Base-by-base conservation (phyloP, 2,113 vertebrate species). In the Hiodon alosoides region DNA sequence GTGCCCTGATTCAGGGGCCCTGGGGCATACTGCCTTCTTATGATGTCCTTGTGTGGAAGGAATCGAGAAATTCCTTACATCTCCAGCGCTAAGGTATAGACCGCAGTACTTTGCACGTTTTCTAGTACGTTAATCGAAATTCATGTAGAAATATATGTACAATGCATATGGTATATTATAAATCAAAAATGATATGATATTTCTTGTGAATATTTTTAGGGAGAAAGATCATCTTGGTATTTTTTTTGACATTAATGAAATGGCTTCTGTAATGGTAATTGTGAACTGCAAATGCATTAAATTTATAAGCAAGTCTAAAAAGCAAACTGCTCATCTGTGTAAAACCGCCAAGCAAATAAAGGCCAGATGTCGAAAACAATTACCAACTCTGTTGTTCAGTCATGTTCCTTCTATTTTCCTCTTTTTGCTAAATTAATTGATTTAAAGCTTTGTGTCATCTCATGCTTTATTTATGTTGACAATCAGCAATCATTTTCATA, bases 61-160 rank as follows among this genome's bases (percentile, higher is more conserved):
- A 73, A 31, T 9, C 11, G 6, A 51, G 31, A 13, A 59, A 59
- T 53, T 17, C 50, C n/a, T 50, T 52, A 51, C 51, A 16, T 53
- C 54, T 50, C 17, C n/a, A 3, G 14, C 50, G 17, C 3, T 54
- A 17, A 69, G 9, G 52, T 14, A 69, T 11, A 71, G 5, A 7
- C 52, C 9, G 14, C 60, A 83, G 84, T 86, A 83, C 75, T 65
- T 76, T 78, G 90, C 90, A 91, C 89, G 90, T 87, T 77, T 61
- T 82, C 80, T 82, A 75, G 62, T 72, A 55, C 13, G 7, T 73
- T 10, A 54, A 55, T 55, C 50, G 14, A 46, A 65, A 66, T 66
- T 64, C 53, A 66, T 75, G 81, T 81, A 85, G 31, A 53, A 68
- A 85, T 83, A 83, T 79, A 73, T 80, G 80, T 79, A 64, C 75